Conservation (phyloP, 2,888 invertebrate genomes). For the Tipula helvola region DNA sequence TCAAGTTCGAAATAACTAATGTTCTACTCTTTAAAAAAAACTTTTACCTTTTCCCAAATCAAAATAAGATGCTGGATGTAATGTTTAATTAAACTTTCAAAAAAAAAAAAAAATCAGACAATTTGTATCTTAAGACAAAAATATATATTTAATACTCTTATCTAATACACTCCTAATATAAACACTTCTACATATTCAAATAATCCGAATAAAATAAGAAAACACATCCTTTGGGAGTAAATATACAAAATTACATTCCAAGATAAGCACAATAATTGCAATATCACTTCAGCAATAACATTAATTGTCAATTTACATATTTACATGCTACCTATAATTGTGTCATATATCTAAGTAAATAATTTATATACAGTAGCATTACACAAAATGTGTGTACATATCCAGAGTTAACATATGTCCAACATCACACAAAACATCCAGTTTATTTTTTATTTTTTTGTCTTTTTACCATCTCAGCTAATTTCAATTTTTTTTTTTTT, state of each 20-base stretch:
- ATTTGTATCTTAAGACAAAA: not conserved
- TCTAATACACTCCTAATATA: not conserved
- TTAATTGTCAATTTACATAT: slow-evolving; percentile 4
- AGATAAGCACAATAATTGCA: not conserved
- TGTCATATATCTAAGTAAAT: not conserved
- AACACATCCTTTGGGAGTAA: not conserved
- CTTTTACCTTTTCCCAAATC: no score
- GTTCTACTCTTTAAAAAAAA: no score
- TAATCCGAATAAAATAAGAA: not conserved
- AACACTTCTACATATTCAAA: not conserved
- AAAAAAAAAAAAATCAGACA: not conserved
- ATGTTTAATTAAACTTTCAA: no score
- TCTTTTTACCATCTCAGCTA: not conserved
- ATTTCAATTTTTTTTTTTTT: not conserved
- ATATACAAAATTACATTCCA: not conserved
- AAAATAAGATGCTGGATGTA: no score
- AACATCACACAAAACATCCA: not conserved
- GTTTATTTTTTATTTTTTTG: not conserved
- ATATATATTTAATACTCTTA: not conserved
- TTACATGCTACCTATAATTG: not conserved
- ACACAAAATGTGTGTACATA: not conserved
- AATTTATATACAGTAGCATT: not conserved
- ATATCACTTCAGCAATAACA: slow-evolving; percentile 4
- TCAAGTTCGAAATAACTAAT: no score
- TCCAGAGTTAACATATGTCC: not conserved